A percentile compares a stretch with the other conserved stretches of the same genome.
These are phyloP conservation scores for Carassius auratus DNA, from an alignment of 2,113 vertebrate species.

Conservation along the genomic window DNA sequence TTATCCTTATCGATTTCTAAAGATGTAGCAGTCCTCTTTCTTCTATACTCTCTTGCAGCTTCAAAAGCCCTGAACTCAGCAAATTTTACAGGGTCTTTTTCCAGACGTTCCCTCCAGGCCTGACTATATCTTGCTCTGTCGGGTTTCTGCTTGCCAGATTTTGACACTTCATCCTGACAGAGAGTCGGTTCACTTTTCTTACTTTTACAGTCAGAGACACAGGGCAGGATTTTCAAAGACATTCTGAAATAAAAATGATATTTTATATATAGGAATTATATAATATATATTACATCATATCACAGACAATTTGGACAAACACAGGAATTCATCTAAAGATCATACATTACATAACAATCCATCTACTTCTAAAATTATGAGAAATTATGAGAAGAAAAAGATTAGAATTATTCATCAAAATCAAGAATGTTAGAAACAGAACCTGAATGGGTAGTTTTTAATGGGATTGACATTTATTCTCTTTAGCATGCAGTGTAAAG, in stretches of 20 bases:
- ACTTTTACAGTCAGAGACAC: not conserved
- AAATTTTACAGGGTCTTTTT: conserved; percentile 26
- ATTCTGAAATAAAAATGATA: conserved; percentile 18
- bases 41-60: conserved; percentile 25
- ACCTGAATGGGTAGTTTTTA: not conserved
- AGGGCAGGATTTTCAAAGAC: not conserved
- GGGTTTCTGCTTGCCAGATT: not conserved
- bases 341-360: not conserved
- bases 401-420: not conserved
- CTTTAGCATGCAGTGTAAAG: too few species aligned
- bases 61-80: conserved; percentile 15
- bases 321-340: not conserved
- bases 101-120: conserved; percentile 18
- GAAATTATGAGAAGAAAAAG: not conserved
- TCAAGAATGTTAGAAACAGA: not conserved
- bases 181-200: not conserved
- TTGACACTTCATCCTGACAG: conserved; percentile 11
- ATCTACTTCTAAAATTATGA: not conserved
- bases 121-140: not conserved
- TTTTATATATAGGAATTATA: not conserved
- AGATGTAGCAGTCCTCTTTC: conserved; percentile 7
- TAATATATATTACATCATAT: not conserved
- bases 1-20: not conserved
- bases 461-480: too few species aligned
- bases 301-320: not conserved